These are phyloP conservation scores for Notiomystis cincta DNA, from an alignment of 2,113 vertebrate genomes.

Conservation along the genomic window DNA sequence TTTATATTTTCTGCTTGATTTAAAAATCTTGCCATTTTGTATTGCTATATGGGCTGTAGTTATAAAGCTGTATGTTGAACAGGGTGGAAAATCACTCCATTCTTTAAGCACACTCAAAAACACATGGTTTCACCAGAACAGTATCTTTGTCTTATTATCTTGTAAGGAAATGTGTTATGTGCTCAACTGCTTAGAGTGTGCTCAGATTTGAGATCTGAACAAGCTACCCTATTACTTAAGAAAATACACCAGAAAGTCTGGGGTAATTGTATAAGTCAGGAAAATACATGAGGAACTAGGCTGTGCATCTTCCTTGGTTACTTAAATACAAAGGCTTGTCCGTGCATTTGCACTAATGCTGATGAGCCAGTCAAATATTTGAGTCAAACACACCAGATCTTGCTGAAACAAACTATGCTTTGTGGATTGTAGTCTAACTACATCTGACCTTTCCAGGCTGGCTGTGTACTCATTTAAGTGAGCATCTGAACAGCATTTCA, in stretches of 20 bases:
- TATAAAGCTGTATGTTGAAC: neutral
- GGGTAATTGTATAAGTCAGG: neutral
- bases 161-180: neutral
- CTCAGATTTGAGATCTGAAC: neutral
- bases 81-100: neutral
- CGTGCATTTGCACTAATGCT: neutral
- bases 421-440: slow-evolving; percentile 10
- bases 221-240: neutral
- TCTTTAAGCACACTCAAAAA: neutral
- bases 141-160: neutral
- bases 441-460: slow-evolving; percentile 21
- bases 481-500: neutral
- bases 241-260: neutral
- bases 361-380: slow-evolving; percentile 41
- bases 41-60: neutral
- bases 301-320: neutral
- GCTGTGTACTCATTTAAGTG: neutral
- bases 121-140: neutral
- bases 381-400: slow-evolving; percentile 21
- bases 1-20: neutral
- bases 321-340: slow-evolving; percentile 11
- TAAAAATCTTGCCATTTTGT: neutral
- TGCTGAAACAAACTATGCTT: slow-evolving; percentile 30
- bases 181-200: neutral
- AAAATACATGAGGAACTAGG: neutral